Conservation (phyloP, 2,888 invertebrate genomes). For the Cephus nigrinus region DNA sequence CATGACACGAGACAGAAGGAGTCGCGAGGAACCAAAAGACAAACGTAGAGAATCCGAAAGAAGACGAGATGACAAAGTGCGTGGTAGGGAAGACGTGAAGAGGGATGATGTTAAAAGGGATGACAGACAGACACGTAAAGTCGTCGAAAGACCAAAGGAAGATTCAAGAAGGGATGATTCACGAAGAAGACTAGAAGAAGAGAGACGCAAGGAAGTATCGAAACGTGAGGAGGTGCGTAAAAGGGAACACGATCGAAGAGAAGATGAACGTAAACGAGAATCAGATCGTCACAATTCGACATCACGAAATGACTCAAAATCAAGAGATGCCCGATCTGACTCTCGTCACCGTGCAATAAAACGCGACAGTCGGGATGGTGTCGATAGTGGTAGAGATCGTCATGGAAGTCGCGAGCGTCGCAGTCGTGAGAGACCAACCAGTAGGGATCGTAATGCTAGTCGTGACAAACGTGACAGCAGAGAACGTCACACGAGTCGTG, state of each 20-base stretch:
- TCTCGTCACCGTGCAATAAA: conserved; percentile 30
- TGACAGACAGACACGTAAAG: conserved; percentile 62
- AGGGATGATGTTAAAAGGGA: conserved; percentile 64
- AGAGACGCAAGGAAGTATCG: conserved; percentile 58
- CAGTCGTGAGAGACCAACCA: conserved; percentile 35
- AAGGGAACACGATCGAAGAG: conserved; percentile 61
- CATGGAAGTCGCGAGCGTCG: conserved; percentile 37
- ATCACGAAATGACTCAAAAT: conserved; percentile 47
- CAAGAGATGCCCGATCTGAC: conserved; percentile 36
- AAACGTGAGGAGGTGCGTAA: conserved; percentile 61
- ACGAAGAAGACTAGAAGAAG: conserved; percentile 59
- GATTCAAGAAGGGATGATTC: conserved; percentile 65
- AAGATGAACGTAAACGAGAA: conserved; percentile 53
- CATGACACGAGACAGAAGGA: conserved; percentile 54
- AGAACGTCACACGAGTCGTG: conserved; percentile 55
- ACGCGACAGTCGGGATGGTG: conserved; percentile 41
- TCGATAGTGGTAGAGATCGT: conserved; percentile 30
- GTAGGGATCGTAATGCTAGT: conserved; percentile 28
- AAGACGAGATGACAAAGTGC: conserved; percentile 53
- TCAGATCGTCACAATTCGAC: conserved; percentile 42
- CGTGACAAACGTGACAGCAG: conserved; percentile 44
- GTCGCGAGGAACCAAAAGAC: conserved; percentile 48
- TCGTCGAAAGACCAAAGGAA: conserved; percentile 65
- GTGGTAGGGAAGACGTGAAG: conserved; percentile 47
- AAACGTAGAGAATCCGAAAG: conserved; percentile 45